Percentiles rank a stretch among this genome's conserved stretches.
These are phyloP conservation scores for Shinisaurus crocodilurus DNA, from an alignment of 2,113 vertebrate species.

Conservation along the genomic window DNA sequence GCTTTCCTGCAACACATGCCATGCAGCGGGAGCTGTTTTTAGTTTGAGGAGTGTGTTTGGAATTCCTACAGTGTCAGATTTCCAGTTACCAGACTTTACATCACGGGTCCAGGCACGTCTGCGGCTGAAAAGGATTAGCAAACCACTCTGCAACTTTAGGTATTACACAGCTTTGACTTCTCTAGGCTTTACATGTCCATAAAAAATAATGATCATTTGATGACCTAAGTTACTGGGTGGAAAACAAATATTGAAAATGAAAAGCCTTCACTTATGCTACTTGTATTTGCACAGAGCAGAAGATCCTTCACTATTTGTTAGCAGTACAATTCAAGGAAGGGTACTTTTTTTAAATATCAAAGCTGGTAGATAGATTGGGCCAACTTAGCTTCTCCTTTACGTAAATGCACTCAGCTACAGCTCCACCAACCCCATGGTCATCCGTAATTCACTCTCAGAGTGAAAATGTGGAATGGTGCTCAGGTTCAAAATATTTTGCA, in stretches of 20 bases:
- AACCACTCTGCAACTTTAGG: conserved; percentile 62
- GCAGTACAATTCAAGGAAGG: conserved; percentile 20
- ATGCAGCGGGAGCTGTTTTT: conserved; percentile 71
- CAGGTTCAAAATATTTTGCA: neutral
- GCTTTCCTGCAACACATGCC: conserved; percentile 57
- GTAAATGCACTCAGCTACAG: neutral
- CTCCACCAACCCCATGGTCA: conserved; percentile 7
- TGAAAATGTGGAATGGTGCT: neutral
- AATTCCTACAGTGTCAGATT: conserved; percentile 78
- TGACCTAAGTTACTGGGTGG: conserved; percentile 39
- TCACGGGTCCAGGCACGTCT: conserved; percentile 66
- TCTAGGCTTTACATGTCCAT: conserved; percentile 68
- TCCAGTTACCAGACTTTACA: conserved; percentile 71
- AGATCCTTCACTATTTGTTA: neutral
- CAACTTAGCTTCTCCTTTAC: neutral
- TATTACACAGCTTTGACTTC: conserved; percentile 74
- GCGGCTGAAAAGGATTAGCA: conserved; percentile 70
- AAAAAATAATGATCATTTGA: conserved; percentile 73
- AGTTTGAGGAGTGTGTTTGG: conserved; percentile 76
- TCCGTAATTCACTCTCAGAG: conserved; percentile 3
- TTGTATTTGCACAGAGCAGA: conserved; percentile 44
- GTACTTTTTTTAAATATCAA: neutral
- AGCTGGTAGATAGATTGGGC: neutral
- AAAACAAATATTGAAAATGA: neutral
- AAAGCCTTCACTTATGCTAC: conserved; percentile 40